Conservation (phyloP, 2,888 invertebrate genomes). For the Eurytoma californica region DNA sequence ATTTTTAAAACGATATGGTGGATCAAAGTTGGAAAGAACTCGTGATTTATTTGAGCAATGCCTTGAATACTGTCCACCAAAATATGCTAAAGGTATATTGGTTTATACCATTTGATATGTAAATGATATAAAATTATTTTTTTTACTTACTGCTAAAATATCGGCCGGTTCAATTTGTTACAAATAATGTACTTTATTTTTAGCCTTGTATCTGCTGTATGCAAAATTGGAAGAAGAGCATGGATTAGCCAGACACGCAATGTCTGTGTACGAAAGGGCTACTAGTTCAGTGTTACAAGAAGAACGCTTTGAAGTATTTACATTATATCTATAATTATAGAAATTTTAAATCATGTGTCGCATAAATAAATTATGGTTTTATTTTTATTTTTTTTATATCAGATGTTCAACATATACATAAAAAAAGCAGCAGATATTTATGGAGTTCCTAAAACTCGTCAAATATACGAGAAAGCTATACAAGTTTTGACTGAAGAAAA, state of each 20-base stretch:
- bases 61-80: slow-evolving; percentile 95
- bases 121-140: too few relatives aligned
- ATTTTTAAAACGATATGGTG: slow-evolving; percentile 96
- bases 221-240: slow-evolving; percentile 99
- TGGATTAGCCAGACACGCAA: slow-evolving; percentile 97
- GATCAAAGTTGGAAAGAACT: slow-evolving; percentile 95
- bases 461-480: slow-evolving; percentile 98
- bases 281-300: slow-evolving; percentile 93
- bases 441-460: slow-evolving; percentile 96
- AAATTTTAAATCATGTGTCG: not conserved
- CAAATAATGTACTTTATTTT: slow-evolving; percentile 21
- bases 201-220: slow-evolving; percentile 92
- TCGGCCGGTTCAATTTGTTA: not conserved
- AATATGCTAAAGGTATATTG: slow-evolving; percentile 88
- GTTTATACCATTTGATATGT: not conserved
- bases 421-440: slow-evolving; percentile 98
- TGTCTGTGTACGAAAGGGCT: slow-evolving; percentile 99
- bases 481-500: slow-evolving; percentile 93
- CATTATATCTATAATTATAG: not conserved
- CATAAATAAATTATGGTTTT: slow-evolving; percentile 27
- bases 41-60: slow-evolving; percentile 99
- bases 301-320: slow-evolving; percentile 90
- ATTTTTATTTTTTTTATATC: slow-evolving; percentile 58
- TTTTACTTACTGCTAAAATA: not conserved
- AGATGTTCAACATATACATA: slow-evolving; percentile 98